Conservation (phyloP, 2,113 vertebrate species). For the Noturus placidus region DNA sequence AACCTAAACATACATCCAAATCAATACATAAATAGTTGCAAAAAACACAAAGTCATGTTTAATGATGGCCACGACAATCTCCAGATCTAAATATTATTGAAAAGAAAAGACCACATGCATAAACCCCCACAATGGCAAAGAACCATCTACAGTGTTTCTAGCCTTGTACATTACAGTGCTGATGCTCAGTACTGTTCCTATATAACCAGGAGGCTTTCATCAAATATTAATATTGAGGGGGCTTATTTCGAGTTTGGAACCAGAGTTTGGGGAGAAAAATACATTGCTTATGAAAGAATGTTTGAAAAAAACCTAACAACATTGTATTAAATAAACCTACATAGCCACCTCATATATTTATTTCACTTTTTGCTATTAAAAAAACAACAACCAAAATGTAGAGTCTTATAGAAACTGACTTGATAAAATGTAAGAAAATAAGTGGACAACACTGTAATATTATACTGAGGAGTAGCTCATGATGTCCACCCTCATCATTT, state of each 20-base stretch:
- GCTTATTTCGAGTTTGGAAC: background rate
- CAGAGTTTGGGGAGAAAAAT: background rate
- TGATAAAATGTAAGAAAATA: slow-evolving; percentile 56
- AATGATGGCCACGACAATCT: background rate
- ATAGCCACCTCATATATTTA: background rate
- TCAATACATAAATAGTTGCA: background rate
- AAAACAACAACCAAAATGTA: background rate
- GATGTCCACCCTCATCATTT: slow-evolving; percentile 70
- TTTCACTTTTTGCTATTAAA: background rate
- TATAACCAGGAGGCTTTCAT: slow-evolving; percentile 13
- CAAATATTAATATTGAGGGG: background rate
- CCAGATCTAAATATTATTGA: background rate
- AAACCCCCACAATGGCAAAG: background rate
- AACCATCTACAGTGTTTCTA: background rate
- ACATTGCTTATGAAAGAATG: background rate
- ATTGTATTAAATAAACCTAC: background rate
- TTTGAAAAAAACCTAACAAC: background rate
- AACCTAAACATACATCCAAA: background rate
- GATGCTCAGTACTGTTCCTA: background rate
- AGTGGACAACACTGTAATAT: slow-evolving; percentile 71
- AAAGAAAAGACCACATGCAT: background rate
- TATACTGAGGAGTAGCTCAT: slow-evolving; percentile 72
- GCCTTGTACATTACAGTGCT: background rate
- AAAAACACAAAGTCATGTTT: background rate
- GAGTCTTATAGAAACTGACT: slow-evolving; percentile 21